Base-by-base conservation (phyloP, 2,113 vertebrate genomes). In the Mystacornis crossleyi region DNA sequence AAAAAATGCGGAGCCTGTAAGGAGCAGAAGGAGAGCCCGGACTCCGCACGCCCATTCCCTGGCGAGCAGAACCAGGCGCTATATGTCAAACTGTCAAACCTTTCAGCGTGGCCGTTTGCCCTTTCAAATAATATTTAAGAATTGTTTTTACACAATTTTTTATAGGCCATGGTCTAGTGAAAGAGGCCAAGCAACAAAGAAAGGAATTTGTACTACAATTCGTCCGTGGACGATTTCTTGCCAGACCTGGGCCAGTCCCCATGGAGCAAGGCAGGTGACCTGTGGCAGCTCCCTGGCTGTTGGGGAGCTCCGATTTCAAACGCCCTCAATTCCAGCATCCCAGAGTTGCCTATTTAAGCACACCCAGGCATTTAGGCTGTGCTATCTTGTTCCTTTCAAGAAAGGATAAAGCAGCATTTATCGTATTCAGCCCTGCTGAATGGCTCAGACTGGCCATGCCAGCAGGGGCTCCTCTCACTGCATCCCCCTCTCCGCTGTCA, bases 401-500 rank as follows among this genome's bases (percentile, higher is more conserved):
- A 97, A 85, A 95, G 97, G 97, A 99, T 98, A 99, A 99, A 99
- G 99, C 98, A 31, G 97, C 97, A 97, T 99, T 99, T 99, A 99
- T 99, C 97, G 98, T 98, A 99, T 99, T 99, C 98, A 98, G 98
- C 97, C 98, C 98, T 95, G 97, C 99, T 99, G 99, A 99, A 98
- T 99, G 98, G 98, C 98, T 98, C 98, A 97, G 98, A 98, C 98
- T 93, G 96, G 98, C 97, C 86, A 53, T 92, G 97, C 97, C 98
- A 98, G 98, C 85, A 50, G 97, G 99, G 98, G 98, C 97, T 98
- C 98, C 97, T 97, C 98, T 98, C 97, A 36, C 96, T 95, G 96
- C 93, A 51, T 98, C 97, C 67, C 95, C 69, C 81, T 93, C 64
- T 65, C 29, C 1, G 14, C 65, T 12, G 9, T 75, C 75, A 60